A percentile compares a stretch with the other conserved stretches of the same genome.
Evolutionary conservation across 2,797 vertebrate species (phyloP).

Genomic region (Vultur gryphus): DNA sequence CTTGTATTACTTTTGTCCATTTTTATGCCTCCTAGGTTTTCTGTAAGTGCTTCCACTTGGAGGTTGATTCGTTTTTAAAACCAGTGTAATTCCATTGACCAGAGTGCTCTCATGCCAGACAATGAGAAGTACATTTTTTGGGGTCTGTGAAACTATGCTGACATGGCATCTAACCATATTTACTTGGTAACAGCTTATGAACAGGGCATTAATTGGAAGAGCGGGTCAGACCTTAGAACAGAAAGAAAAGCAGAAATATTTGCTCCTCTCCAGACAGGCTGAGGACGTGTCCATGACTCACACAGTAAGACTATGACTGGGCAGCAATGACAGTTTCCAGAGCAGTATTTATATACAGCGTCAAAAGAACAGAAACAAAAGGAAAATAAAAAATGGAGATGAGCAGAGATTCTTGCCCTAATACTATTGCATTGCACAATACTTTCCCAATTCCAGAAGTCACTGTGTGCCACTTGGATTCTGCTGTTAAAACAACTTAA

Average conservation of each 20-base stretch:
- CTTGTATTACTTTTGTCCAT: background rate
- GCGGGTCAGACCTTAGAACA: background rate
- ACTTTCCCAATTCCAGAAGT: background rate
- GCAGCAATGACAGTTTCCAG: slow-evolving; percentile 1
- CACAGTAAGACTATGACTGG: background rate
- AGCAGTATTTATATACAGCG: background rate
- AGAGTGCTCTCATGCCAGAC: background rate
- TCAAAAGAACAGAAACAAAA: background rate
- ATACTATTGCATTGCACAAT: background rate
- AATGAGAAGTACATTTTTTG: background rate
- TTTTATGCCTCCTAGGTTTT: background rate
- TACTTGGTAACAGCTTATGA: background rate
- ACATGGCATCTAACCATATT: background rate
- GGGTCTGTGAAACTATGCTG: background rate
- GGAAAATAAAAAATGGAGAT: background rate
- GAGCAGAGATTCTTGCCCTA: background rate
- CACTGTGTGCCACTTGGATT: background rate
- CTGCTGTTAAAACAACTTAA: background rate
- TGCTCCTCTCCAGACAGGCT: slow-evolving; percentile 14
- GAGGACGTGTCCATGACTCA: background rate
- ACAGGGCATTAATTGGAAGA: background rate
- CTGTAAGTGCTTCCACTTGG: background rate
- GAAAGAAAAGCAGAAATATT: slow-evolving; percentile 6
- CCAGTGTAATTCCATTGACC: background rate
- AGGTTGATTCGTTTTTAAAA: background rate